These are phyloP conservation scores for Parelbella ahira DNA, from an alignment of 2,888 invertebrate species.

Conservation along the genomic window DNA sequence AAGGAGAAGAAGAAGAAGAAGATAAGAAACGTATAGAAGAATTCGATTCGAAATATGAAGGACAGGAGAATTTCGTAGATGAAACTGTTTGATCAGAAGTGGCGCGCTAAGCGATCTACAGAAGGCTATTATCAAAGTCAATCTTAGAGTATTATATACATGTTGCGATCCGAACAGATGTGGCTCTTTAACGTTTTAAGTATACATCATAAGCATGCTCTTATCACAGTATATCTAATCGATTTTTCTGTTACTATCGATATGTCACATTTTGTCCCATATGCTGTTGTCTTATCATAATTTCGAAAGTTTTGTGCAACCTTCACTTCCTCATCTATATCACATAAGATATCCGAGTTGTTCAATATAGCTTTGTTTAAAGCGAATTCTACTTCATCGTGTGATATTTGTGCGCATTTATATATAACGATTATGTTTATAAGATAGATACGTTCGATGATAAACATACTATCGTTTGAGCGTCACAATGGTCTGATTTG, in stretches of 20 bases:
- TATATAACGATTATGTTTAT: slow-evolving; percentile 28
- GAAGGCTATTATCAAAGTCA: slow-evolving; percentile 70
- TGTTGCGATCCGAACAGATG: slow-evolving; percentile 51
- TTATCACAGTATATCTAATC: slow-evolving; percentile 76
- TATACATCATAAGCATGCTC: slow-evolving; percentile 71
- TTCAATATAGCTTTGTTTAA: slow-evolving; percentile 15
- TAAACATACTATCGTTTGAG: slow-evolving; percentile 41
- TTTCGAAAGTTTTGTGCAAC: slow-evolving; percentile 18
- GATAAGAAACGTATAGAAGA: slow-evolving; percentile 26
- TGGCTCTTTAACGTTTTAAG: slow-evolving; percentile 43
- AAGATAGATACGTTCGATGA: slow-evolving; percentile 18
- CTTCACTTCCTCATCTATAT: slow-evolving; percentile 27
- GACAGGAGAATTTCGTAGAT: slow-evolving; percentile 23
- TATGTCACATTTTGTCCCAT: slow-evolving; percentile 52
- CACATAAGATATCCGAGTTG: slow-evolving; percentile 26
- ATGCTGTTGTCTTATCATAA: slow-evolving; percentile 16
- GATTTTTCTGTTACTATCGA: slow-evolving; percentile 62
- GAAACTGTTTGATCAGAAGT: slow-evolving; percentile 44
- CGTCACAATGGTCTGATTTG: slow-evolving; percentile 46
- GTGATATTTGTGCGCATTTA: slow-evolving; percentile 52
- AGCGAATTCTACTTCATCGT: slow-evolving; percentile 18
- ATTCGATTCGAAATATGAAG: slow-evolving; percentile 21
- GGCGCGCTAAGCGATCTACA: slow-evolving; percentile 74
- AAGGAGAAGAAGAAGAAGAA: slow-evolving; percentile 27
- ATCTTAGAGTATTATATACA: slow-evolving; percentile 54